phyloP scores from a whole-genome alignment of 2,888 invertebrate genomes.

The Melieria omissa region DNA sequence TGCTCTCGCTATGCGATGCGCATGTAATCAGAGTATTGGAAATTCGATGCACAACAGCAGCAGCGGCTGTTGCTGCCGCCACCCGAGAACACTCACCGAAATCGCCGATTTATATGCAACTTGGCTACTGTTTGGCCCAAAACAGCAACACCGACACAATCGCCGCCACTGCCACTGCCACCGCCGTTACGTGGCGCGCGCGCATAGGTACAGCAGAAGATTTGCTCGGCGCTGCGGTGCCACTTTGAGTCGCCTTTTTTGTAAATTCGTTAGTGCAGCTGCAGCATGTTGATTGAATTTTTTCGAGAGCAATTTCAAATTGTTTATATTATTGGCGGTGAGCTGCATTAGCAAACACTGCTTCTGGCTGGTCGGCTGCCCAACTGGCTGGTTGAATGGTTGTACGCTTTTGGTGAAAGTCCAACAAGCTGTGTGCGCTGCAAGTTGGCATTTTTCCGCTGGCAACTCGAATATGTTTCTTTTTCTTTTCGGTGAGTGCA shows the following conservation, averaged over 20 bases:
- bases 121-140: no score
- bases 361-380: no score
- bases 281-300: slow-evolving; percentile 59
- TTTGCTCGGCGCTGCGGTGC: slow-evolving; percentile 2
- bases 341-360: not conserved
- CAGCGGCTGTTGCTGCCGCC: not conserved
- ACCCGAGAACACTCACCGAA: not conserved
- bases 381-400: no score
- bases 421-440: no score
- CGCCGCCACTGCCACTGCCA: not conserved
- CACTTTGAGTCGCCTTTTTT: slow-evolving; percentile 60
- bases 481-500: no score
- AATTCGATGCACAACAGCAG: slow-evolving; percentile 15
- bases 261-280: slow-evolving; percentile 61
- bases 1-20: not conserved
- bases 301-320: slow-evolving; percentile 55
- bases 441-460: no score
- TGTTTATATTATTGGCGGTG: slow-evolving; percentile 29
- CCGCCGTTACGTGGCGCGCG: slow-evolving; percentile 23
- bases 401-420: no score
- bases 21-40: slow-evolving; percentile 25
- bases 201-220: not conserved
- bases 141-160: no score
- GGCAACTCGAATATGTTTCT: no score
- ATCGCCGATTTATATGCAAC: slow-evolving; percentile 6